Evolutionary conservation across 2,113 vertebrate genomes (phyloP), one percentile per base, ranked within the genome.

Genomic region (Gobius niger): DNA sequence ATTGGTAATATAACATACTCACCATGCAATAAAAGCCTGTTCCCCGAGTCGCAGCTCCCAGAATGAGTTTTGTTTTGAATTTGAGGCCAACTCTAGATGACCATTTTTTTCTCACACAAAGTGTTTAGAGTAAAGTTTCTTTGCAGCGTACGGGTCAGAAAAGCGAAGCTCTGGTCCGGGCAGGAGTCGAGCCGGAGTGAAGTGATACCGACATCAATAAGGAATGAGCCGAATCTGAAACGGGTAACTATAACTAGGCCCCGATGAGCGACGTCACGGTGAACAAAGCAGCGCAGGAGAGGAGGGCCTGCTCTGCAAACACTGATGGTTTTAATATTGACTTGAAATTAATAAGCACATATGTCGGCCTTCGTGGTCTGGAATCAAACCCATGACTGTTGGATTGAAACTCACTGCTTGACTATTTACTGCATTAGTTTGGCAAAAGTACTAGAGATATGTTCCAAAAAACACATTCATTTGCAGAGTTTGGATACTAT

Each of bases 191-290:
- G 81, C 53, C 42, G 89, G 75, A 87, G 92, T 81, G 91, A 95
- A 88, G 88, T 85, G 94, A 95, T 93, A 94, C 86, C 57, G 50
- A 65, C 15, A 89, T 96, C 87, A 95, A 96, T 96, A 92, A 88
- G 95, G 77, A 80, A 96, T 95, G 91, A 95, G 82, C 68, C 46
- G 88, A 96, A 96, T 91, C 88, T 71, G 94, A 96, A 91, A 92
- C 78, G 65, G 12, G 87, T 87, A 90, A 89, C 87, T 90, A 92
- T 91, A 90, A 92, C 90, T 89, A 85, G 86, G 74, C 80, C 59
- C 81, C 70, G 83, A 73, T 87, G 86, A 87, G 77, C 83, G 82
- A 91, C 86, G 88, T 89, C 83, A 85, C 80, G 46, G 67, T 77
- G 75, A 82, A 56, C 73, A 42, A 75, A 77, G 40, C 54, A 70